Evolutionary conservation across 2,797 vertebrate species (phyloP), one percentile per base, ranked within the genome.

Genomic region (Rhinoraja longicauda): DNA sequence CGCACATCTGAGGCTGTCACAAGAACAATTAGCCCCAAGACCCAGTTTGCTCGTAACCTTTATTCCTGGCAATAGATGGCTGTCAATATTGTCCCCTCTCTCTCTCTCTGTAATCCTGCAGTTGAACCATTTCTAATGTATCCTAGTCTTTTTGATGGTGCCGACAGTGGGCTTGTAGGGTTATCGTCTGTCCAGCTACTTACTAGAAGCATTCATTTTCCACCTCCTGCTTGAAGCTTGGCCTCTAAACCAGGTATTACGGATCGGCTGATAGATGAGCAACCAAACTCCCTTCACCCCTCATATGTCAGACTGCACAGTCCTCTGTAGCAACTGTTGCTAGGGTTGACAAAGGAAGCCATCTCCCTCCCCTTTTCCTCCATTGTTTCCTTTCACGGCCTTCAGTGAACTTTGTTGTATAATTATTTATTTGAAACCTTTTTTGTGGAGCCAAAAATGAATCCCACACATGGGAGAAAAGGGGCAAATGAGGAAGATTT

Each of bases 151-250:
- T 26, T 32, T 36, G 19, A 36, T 9, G 6, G 19, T 10, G 59
- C 4, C 6, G 12, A 10, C 2, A 12, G 24, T 9, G 3, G 12
- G 57, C 62, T 36, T 19, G 15, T 64, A 88, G 17, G 15, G 62
- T 32, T 73, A 29, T 72, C 21, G 19, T 10, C 19, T 13, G 36
- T 10, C 21, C 53, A 53, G 9, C 19, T n/a, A 92, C 90, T 92
- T 92, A 92, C 90, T 70, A 53, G 90, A n/a, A 75, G 12, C 26
- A n/a, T n/a, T 92, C 90, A 92, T 92, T n/a, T 92, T 62, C 8
- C 13, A 6, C 1, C 39, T 57, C 1, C 13, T 29, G 7, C 45
- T 24, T 72, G 39, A 75, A n/a, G 36, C 70, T 53, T 13, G 10
- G 5, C 39, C 26, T 29, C 70, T 6, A 75, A 92, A 57, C 8